A percentile compares a stretch with the other conserved stretches of the same genome.
phyloP scores from a whole-genome alignment of 2,797 vertebrate genomes.

The Chloroceryle inda region DNA sequence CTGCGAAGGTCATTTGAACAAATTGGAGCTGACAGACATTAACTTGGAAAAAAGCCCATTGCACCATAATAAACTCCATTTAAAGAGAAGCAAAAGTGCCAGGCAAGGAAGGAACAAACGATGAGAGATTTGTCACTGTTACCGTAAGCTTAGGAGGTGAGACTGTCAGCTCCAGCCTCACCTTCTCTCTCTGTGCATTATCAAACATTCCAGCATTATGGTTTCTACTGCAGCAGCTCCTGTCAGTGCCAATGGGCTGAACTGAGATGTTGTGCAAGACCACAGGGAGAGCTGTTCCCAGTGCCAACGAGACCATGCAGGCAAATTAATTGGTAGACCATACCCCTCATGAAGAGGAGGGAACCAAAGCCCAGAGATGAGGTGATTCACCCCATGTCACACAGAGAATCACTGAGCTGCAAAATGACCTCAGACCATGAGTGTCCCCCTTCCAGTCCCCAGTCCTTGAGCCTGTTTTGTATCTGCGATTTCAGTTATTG shows the following conservation, averaged over 20 bases:
- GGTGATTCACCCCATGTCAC: background rate
- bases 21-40: conserved; percentile 91
- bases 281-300: background rate
- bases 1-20: conserved; percentile 81
- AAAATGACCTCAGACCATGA: background rate
- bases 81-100: conserved; percentile 65
- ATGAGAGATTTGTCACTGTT: conserved; percentile 63
- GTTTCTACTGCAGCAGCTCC: background rate
- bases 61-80: conserved; percentile 65
- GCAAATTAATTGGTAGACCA: background rate
- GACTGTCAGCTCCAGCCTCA: conserved; percentile 7
- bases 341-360: background rate
- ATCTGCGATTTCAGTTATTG: background rate
- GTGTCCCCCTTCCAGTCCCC: background rate
- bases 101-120: conserved; percentile 47
- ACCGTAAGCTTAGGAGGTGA: background rate
- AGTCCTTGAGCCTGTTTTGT: background rate
- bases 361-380: background rate
- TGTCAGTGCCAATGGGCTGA: background rate
- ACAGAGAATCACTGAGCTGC: background rate
- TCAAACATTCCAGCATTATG: background rate
- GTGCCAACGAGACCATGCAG: background rate
- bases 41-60: conserved; percentile 86
- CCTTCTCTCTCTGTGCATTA: conserved; percentile 1
- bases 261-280: background rate